These are phyloP conservation scores for Drosophila jambulina DNA, from an alignment of 1,140 invertebrate genomes.

Conservation along the genomic window DNA sequence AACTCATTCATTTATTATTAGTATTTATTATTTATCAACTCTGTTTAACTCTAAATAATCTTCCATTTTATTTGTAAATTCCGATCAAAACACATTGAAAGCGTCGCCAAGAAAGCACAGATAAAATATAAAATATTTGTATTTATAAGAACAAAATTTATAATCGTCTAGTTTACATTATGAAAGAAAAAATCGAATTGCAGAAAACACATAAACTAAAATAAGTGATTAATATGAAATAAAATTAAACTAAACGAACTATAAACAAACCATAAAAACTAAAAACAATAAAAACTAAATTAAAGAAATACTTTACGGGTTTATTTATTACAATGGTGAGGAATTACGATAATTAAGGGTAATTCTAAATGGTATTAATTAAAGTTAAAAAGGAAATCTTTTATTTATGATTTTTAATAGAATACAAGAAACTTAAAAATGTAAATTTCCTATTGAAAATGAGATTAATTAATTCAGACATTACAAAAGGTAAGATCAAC, in stretches of 20 bases:
- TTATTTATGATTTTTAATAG: too few relatives aligned
- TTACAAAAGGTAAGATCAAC: too few relatives aligned
- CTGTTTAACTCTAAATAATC: constrained; percentile 1
- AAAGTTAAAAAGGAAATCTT: not conserved
- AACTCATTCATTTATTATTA: constrained; percentile 12
- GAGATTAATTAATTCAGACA: too few relatives aligned
- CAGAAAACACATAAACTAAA: constrained; percentile 21
- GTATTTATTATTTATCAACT: not conserved
- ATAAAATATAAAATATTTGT: constrained; percentile 49
- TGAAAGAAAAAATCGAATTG: constrained; percentile 12
- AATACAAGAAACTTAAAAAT: too few relatives aligned
- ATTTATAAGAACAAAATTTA: constrained; percentile 63
- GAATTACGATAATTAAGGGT: not conserved
- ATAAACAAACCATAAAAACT: constrained; percentile 44
- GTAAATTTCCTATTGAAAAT: too few relatives aligned
- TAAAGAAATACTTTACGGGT: constrained; percentile 24
- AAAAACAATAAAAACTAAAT: constrained; percentile 49
- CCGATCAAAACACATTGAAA: constrained; percentile 9
- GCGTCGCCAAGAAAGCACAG: constrained; percentile 31
- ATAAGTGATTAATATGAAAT: constrained; percentile 47
- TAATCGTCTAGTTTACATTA: constrained; percentile 76
- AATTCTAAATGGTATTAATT: not conserved
- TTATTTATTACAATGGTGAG: not conserved
- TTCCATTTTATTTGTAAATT: constrained; percentile 35
- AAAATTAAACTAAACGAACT: constrained; percentile 47